Conservation (phyloP, 2,113 vertebrate species). For the Hemicordylus capensis region DNA sequence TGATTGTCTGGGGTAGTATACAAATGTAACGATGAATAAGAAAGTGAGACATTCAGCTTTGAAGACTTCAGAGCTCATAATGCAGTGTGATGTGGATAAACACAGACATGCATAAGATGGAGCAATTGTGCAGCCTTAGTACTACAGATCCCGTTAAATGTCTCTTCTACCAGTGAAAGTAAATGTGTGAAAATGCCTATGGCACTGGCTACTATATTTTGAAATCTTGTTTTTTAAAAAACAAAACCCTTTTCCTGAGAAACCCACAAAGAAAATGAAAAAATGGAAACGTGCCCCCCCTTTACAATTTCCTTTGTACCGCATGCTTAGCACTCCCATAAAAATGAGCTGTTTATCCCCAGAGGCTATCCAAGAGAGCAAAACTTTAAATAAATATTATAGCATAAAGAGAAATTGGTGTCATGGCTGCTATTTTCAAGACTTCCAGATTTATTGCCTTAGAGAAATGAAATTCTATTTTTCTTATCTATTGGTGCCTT, state of each 20-base stretch:
- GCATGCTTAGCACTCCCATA: background rate
- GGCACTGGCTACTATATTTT: too few relatives aligned
- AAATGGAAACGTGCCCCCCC: slow-evolving; percentile 6
- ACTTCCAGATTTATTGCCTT: slow-evolving; percentile 20
- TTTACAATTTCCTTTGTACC: slow-evolving; percentile 6
- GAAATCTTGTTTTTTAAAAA: background rate
- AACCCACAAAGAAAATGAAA: slow-evolving; percentile 7
- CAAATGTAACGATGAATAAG: too few relatives aligned
- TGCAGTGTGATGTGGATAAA: background rate
- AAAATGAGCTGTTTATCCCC: slow-evolving; percentile 26
- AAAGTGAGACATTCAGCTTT: background rate
- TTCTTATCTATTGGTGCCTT: background rate
- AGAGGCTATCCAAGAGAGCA: background rate
- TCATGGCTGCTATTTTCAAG: slow-evolving; percentile 10
- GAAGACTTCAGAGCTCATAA: background rate
- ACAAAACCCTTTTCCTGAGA: slow-evolving; percentile 7
- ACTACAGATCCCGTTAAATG: too few relatives aligned
- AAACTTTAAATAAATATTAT: slow-evolving; percentile 26
- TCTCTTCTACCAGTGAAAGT: background rate
- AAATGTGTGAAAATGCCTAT: background rate
- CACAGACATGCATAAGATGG: too few relatives aligned
- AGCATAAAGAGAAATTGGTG: slow-evolving; percentile 21
- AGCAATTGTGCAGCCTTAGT: background rate
- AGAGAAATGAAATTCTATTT: background rate
- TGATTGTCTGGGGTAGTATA: too few relatives aligned